Evolutionary conservation across 2,797 vertebrate species (phyloP).

Genomic region (Acanthis flammea): DNA sequence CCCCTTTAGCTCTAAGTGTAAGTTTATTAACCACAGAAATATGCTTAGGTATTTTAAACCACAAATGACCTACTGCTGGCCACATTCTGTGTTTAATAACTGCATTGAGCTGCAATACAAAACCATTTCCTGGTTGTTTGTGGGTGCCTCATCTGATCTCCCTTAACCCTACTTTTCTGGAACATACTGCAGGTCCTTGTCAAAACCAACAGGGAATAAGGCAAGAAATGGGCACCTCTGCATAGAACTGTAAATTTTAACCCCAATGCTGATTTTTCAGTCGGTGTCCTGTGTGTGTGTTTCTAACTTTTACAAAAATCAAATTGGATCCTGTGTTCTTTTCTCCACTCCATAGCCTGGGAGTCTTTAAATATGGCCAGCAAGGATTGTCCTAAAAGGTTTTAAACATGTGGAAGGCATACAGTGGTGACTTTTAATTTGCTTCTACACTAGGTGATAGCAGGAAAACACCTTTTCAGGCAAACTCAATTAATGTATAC

Average conservation of each 20-base stretch:
- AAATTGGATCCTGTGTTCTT: not conserved
- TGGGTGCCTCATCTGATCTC: not conserved
- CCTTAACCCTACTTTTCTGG: not conserved
- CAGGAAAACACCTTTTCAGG: not conserved
- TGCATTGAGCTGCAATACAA: not conserved
- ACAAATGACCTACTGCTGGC: not conserved
- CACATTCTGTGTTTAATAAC: not conserved
- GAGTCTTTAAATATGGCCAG: not conserved
- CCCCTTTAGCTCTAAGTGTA: not conserved
- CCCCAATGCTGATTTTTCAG: not conserved
- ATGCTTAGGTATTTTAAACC: not conserved
- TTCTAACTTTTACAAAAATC: not conserved
- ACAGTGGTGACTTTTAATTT: not conserved
- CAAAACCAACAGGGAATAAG: not conserved
- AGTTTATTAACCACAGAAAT: not conserved
- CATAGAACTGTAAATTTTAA: not conserved
- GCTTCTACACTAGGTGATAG: not conserved
- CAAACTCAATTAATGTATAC: not conserved
- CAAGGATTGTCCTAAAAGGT: not conserved
- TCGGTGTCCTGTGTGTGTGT: fast-evolving
- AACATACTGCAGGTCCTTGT: not conserved
- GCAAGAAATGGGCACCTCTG: not conserved
- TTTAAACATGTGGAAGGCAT: not conserved
- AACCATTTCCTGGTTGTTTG: not conserved
- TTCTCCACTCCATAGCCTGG: not conserved